Evolutionary conservation across 2,888 invertebrate genomes (phyloP).

Genomic region (Parnassius smintheus): DNA sequence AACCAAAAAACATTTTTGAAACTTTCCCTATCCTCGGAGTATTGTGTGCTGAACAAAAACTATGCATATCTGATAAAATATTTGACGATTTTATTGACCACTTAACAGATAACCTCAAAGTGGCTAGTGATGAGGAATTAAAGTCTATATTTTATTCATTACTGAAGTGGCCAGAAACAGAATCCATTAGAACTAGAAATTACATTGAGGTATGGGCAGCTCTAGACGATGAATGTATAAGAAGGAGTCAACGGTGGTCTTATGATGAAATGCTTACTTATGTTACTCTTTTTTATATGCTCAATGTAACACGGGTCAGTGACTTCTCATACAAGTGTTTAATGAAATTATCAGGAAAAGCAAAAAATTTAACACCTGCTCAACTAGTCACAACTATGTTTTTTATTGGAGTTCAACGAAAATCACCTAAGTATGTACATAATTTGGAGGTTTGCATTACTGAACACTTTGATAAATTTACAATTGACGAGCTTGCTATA

Average conservation of each 20-base stretch:
- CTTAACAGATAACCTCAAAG: constrained; percentile 75
- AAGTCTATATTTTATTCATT: constrained; percentile 75
- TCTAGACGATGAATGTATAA: constrained; percentile 84
- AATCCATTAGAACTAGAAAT: constrained; percentile 77
- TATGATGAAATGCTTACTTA: constrained; percentile 78
- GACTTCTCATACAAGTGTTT: constrained; percentile 80
- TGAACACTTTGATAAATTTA: constrained; percentile 76
- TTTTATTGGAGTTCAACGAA: constrained; percentile 82
- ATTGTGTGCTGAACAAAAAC: constrained; percentile 53
- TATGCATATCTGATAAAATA: constrained; percentile 58
- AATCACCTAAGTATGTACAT: constrained; percentile 80
- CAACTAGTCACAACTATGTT: constrained; percentile 86
- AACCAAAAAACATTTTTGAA: constrained; percentile 49
- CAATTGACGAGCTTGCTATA: constrained; percentile 85
- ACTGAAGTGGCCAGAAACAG: constrained; percentile 73
- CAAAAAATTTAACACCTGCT: constrained; percentile 79
- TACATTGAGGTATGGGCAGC: constrained; percentile 84
- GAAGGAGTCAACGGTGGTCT: constrained; percentile 69
- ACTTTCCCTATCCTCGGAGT: constrained; percentile 54
- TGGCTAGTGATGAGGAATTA: constrained; percentile 81
- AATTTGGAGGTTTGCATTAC: constrained; percentile 83
- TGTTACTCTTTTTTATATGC: constrained; percentile 83
- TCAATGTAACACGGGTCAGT: constrained; percentile 77
- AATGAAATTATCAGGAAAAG: constrained; percentile 78
- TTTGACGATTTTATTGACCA: constrained; percentile 66